Percentiles rank a stretch among this genome's conserved stretches.
These are phyloP conservation scores for Meloidogyne hapla DNA, from an alignment of 1,140 invertebrate species.

Conservation along the genomic window DNA sequence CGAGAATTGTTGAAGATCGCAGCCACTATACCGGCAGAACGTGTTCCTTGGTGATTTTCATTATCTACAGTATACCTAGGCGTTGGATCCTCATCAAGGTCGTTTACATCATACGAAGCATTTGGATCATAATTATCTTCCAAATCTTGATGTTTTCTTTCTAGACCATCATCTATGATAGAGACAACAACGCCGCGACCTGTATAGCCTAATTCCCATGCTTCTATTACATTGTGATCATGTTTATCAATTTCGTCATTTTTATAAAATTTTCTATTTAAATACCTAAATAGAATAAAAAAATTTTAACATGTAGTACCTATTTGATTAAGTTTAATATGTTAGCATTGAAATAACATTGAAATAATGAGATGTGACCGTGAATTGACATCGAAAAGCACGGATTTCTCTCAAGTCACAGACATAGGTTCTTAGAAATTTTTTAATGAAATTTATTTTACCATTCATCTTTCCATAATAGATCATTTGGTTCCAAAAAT, in stretches of 20 bases:
- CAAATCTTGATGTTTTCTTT: slow-evolving; percentile 93
- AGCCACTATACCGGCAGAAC: slow-evolving; percentile 98
- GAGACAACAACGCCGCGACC: slow-evolving; percentile 89
- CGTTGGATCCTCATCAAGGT: slow-evolving; percentile 87
- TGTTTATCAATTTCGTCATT: slow-evolving; percentile 39
- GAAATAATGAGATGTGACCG: no score
- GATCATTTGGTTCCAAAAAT: slow-evolving; percentile 57
- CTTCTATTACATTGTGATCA: slow-evolving; percentile 62
- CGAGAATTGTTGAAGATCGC: slow-evolving; percentile 92
- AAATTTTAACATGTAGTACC: no score
- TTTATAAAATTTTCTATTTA: no score
- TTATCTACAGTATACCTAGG: slow-evolving; percentile 71
- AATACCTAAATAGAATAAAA: slow-evolving; percentile 10
- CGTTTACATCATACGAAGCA: slow-evolving; percentile 94
- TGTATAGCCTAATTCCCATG: slow-evolving; percentile 61
- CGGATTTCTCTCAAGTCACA: no score
- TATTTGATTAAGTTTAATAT: no score
- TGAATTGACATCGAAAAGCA: no score
- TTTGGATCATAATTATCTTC: slow-evolving; percentile 83
- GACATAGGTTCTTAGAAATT: no score
- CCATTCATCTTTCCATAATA: slow-evolving; percentile 64
- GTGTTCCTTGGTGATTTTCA: slow-evolving; percentile 81
- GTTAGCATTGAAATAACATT: no score
- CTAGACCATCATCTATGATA: slow-evolving; percentile 94
- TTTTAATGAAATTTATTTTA: slow-evolving; percentile 52